Evolutionary conservation across 2,797 vertebrate genomes (phyloP).

Genomic region (Myotis vivesi): DNA sequence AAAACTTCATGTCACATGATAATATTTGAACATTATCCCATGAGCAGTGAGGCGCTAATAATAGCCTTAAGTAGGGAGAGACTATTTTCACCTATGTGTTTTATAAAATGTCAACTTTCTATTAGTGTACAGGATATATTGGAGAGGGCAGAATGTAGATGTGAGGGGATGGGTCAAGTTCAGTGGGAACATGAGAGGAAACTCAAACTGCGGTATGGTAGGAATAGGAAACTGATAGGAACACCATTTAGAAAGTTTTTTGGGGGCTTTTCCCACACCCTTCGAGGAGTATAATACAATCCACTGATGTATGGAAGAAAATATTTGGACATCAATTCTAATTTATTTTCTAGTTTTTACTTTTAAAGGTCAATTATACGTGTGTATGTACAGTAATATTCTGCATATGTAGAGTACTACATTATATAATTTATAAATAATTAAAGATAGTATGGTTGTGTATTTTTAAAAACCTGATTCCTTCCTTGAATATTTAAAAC

Average conservation of each 20-base stretch:
- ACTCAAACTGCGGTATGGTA: not conserved
- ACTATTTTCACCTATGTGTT: not conserved
- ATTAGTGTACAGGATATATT: not conserved
- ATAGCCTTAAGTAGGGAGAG: not conserved
- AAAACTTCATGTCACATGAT: not conserved
- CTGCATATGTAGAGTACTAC: not conserved
- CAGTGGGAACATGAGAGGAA: not conserved
- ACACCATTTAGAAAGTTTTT: not conserved
- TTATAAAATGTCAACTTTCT: not conserved
- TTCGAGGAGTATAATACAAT: not conserved
- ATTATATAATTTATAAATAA: slow-evolving; percentile 1
- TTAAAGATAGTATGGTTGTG: not conserved
- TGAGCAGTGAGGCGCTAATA: not conserved
- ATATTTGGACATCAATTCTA: not conserved
- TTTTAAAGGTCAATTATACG: not conserved
- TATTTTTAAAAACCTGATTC: not conserved
- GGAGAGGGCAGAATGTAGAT: not conserved
- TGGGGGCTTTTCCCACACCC: not conserved
- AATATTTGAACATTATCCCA: not conserved
- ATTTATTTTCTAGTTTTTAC: slow-evolving; percentile 7
- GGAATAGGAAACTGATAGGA: not conserved
- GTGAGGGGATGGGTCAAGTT: not conserved
- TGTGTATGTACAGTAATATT: not conserved
- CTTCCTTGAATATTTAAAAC: slow-evolving; percentile 32
- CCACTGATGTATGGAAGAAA: not conserved